These are phyloP conservation scores for Uromys caudimaculatus DNA, from an alignment of 2,797 vertebrate species.

Conservation along the genomic window DNA sequence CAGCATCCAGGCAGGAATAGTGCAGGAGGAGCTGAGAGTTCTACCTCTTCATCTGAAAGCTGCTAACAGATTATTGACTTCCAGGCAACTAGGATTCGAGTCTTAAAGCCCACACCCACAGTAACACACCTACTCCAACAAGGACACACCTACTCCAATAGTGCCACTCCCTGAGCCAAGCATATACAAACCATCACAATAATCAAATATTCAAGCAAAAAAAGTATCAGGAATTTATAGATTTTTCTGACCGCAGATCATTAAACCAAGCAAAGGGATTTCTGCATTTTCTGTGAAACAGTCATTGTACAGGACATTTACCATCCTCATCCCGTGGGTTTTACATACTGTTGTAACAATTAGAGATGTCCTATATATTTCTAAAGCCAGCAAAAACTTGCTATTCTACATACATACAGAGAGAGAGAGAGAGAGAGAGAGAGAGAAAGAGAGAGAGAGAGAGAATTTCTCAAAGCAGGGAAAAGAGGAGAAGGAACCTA, in stretches of 20 bases:
- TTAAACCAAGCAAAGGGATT: slow-evolving; percentile 34
- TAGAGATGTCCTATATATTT: slow-evolving; percentile 17
- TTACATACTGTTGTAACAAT: slow-evolving; percentile 4
- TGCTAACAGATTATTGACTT: too few species aligned
- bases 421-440: too few species aligned
- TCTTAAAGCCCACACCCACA: too few species aligned
- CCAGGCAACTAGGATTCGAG: too few species aligned
- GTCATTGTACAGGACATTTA: neutral
- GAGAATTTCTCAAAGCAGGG: neutral
- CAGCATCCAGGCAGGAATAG: too few species aligned
- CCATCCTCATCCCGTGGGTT: slow-evolving; percentile 17
- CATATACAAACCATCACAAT: too few species aligned
- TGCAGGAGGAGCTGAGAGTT: too few species aligned
- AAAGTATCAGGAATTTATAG: slow-evolving; percentile 48
- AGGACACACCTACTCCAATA: too few species aligned
- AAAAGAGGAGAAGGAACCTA: neutral
- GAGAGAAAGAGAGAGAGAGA: too few species aligned
- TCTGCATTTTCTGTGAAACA: slow-evolving; percentile 45
- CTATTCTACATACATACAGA: neutral
- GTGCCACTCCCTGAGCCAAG: too few species aligned
- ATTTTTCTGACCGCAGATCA: slow-evolving; percentile 7
- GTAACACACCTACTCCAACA: too few species aligned
- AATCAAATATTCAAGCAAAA: slow-evolving; percentile 51
- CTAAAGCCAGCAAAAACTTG: neutral
- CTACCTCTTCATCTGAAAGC: too few species aligned